phyloP scores from a whole-genome alignment of 1,140 invertebrate species.

The Drosophila tsacasi region DNA sequence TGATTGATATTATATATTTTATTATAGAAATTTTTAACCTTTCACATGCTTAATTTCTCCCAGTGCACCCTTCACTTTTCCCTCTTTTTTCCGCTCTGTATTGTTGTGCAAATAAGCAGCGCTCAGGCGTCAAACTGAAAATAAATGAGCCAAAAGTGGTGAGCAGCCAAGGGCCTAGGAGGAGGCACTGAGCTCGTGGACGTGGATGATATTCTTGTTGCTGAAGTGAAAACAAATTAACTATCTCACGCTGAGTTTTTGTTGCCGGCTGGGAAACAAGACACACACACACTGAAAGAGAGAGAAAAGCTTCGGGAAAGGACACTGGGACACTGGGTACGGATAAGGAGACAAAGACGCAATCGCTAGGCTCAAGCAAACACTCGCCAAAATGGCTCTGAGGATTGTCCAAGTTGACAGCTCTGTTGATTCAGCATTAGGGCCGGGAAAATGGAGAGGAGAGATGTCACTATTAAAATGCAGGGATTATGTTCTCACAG shows the following conservation, averaged over 20 bases:
- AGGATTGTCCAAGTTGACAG: slow-evolving; percentile 53
- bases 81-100: slow-evolving; percentile 16
- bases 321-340: slow-evolving; percentile 7
- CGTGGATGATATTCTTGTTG: slow-evolving; percentile 66
- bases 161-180: slow-evolving; percentile 34
- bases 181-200: background rate
- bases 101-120: slow-evolving; percentile 81
- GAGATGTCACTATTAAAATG: slow-evolving; percentile 10
- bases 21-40: background rate
- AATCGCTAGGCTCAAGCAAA: slow-evolving; percentile 53
- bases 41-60: background rate
- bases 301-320: background rate
- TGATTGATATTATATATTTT: background rate
- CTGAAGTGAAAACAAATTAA: slow-evolving; percentile 83
- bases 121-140: slow-evolving; percentile 80
- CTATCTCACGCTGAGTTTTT: slow-evolving; percentile 82
- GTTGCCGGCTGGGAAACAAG: slow-evolving; percentile 27
- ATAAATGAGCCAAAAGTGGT: slow-evolving; percentile 81
- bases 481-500: slow-evolving; percentile 17
- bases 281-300: background rate
- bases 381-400: slow-evolving; percentile 59
- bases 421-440: slow-evolving; percentile 62
- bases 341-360: slow-evolving; percentile 29
- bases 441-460: slow-evolving; percentile 1
- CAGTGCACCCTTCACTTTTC: slow-evolving; percentile 9